phyloP scores from a whole-genome alignment of 1,140 invertebrate genomes.

The Pseudomyrmex gracilis region DNA sequence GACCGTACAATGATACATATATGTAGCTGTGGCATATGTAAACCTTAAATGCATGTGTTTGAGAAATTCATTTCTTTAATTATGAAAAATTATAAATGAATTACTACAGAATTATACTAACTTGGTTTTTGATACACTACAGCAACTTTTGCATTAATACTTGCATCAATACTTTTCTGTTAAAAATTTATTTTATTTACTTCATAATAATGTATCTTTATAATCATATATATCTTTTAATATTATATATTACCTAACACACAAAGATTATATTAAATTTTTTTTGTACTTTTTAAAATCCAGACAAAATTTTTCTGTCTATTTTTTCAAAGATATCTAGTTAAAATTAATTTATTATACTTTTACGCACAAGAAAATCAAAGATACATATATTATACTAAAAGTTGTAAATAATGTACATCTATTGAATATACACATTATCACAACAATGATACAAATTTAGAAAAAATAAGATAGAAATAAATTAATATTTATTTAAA shows the following conservation, averaged over 20 bases:
- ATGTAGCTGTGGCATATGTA: background rate
- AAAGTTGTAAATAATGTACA: no score
- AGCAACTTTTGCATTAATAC: background rate
- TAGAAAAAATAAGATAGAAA: no score
- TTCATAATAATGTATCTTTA: background rate
- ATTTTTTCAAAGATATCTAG: background rate
- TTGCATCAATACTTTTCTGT: conserved; percentile 6
- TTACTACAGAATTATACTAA: conserved; percentile 15
- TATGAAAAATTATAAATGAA: background rate
- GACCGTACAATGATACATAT: background rate
- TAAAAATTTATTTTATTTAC: conserved; percentile 9
- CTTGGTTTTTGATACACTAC: background rate
- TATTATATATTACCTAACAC: background rate
- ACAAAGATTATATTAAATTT: no score
- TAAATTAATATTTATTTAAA: no score
- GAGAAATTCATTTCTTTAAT: background rate
- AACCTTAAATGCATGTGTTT: background rate
- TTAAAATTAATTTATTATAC: conserved; percentile 5
- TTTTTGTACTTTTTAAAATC: conserved; percentile 7
- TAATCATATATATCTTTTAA: background rate
- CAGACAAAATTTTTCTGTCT: background rate
- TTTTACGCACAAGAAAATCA: background rate
- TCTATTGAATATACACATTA: no score
- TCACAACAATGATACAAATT: no score
- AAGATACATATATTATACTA: background rate